Evolutionary conservation across 2,797 vertebrate genomes (phyloP), one percentile per base, ranked within the genome.

Genomic region (Coreius guichenoti): DNA sequence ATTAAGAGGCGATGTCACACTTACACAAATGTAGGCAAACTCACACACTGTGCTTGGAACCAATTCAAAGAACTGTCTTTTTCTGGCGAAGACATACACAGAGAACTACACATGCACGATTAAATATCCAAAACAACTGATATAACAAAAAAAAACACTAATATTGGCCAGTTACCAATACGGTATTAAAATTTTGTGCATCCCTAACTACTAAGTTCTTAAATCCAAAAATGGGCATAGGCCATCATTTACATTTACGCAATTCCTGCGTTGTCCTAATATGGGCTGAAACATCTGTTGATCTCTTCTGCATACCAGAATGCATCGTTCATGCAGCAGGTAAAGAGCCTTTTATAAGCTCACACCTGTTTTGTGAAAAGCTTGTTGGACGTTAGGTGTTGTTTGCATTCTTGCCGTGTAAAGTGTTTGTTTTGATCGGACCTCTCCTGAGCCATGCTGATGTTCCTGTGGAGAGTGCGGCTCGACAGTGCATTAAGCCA

Each of bases 361-460:
- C 91, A 93, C 93, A 95, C 93, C 94, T 95, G 94, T 93, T 95
- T 93, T 91, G 86, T 90, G 86, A 90, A 91, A 79, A 92, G 90
- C 91, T 91, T 90, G 90, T 93, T 91, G 86, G 90, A 89, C 84
- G 83, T 79, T 87, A 91, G 82, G 87, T 89, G 91, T 89, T 92
- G 92, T 94, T 94, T 93, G 92, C 91, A 91, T 94, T 94, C 91
- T 90, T 91, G 2, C 47, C 68, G 54, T 73, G 90, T 90, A 80
- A 93, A 95, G 92, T 93, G 91, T 92, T 93, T 93, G 93, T 94
- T 95, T 95, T 92, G 92, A 93, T 90, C 89, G 90, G 90, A 90
- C 92, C 88, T 92, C 86, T 87, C 72, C 81, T 77, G 87, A 72
- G 80, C 89, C 89, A 89, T 90, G 90, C 69, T 51, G 89, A 88